phyloP scores from a whole-genome alignment of 1,140 invertebrate genomes.

The Cardiocondyla obscurior region DNA sequence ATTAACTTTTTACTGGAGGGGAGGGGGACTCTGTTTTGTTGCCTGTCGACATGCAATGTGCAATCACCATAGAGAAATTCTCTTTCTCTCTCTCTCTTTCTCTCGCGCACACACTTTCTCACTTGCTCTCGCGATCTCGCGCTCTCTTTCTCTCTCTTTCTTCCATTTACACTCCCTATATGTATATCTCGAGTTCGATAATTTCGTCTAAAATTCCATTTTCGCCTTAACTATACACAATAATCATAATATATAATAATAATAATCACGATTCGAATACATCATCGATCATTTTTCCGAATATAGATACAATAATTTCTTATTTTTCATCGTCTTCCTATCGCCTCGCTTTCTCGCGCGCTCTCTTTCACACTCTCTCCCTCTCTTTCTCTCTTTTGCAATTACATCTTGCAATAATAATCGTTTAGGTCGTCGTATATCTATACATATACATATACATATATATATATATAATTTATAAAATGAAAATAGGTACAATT shows the following conservation, averaged over 20 bases:
- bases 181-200: conserved; percentile 74
- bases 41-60: conserved; percentile 82
- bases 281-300: conserved; percentile 83
- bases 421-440: conserved; percentile 82
- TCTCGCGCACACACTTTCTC: conserved; percentile 30
- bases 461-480: conserved; percentile 83
- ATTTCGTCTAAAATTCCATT: conserved; percentile 80
- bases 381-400: conserved; percentile 70
- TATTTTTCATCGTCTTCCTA: conserved; percentile 64
- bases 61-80: conserved; percentile 78
- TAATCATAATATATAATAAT: conserved; percentile 74
- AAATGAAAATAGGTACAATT: conserved; percentile 85
- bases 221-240: conserved; percentile 83
- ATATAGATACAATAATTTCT: conserved; percentile 84
- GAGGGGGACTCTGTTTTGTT: conserved; percentile 76
- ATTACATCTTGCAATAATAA: conserved; percentile 81
- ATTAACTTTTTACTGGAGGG: conserved; percentile 66
- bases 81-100: conserved; percentile 52
- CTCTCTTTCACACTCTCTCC: conserved; percentile 62
- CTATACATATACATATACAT: conserved; percentile 82
- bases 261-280: conserved; percentile 83
- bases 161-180: conserved; percentile 61
- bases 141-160: conserved; percentile 46
- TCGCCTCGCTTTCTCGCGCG: conserved; percentile 29
- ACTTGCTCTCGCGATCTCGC: conserved; percentile 36